Conservation (phyloP, 2,113 vertebrate species). For the Pycnonotus jocosus region DNA sequence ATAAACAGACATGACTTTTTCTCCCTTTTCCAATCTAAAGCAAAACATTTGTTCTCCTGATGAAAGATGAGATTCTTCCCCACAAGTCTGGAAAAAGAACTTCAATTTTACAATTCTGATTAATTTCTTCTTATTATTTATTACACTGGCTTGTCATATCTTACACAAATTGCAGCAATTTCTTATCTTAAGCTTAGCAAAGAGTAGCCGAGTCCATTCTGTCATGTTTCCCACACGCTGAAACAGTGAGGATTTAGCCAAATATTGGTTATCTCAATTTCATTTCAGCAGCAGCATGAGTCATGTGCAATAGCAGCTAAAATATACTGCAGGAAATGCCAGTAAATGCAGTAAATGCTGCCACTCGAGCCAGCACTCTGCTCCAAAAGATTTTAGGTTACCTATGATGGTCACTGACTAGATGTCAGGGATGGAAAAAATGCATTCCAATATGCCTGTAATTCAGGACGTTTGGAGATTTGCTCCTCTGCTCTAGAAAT, state of each 20-base stretch:
- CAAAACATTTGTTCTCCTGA: neutral
- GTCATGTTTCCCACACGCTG: neutral
- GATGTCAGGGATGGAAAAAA: neutral
- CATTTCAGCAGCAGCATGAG: neutral
- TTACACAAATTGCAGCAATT: neutral
- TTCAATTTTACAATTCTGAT: neutral
- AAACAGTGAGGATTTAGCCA: neutral
- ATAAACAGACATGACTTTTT: neutral
- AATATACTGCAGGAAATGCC: neutral
- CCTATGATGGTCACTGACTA: neutral
- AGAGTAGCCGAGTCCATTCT: neutral
- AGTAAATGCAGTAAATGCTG: too few relatives aligned
- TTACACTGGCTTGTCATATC: neutral
- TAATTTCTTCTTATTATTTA: neutral
- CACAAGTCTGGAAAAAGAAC: neutral
- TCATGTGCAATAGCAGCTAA: neutral
- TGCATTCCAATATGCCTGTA: neutral
- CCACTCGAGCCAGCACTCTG: neutral
- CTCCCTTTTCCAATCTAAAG: neutral
- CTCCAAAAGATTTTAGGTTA: neutral
- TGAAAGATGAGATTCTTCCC: neutral
- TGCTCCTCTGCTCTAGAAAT: neutral
- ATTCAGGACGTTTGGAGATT: neutral
- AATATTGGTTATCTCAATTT: neutral
- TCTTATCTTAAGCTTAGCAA: neutral